Evolutionary conservation across 30 jellyfish, hydroid and myxozoan species (phyloP), one percentile per base, ranked within the genome.

Genomic region (Phacellophora camtschatica): DNA sequence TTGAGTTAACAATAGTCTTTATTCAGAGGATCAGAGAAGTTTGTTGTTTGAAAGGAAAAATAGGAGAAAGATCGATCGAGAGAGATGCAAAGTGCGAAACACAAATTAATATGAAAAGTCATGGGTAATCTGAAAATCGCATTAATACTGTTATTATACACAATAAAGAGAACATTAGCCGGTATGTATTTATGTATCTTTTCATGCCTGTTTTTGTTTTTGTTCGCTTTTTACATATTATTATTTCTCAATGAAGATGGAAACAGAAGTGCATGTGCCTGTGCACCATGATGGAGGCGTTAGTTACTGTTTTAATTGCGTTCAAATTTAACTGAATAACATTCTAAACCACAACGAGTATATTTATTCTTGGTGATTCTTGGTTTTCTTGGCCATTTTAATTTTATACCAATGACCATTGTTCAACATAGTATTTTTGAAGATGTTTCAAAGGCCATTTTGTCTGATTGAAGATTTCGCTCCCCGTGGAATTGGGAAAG

Each of bases 1-100:
- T 80, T 80, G 91, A 80, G 84, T 80, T 80, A 80, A 80, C 91
- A 80, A 80, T 65, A 64, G 84, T 36, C 77, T 50, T 64, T 66
- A 65, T 63, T 76, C 53, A 61, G 31, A 42, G 35, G 85, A 32
- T 48, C 33, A 65, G 71, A 80, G 57, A 18, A 27, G 24, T 37
- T 62, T 34, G 31, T 32, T n/a, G 71, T 35, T 63, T 68, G 91
- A 84, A 80, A 59, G 66, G 51, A 64, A 32, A 10, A 66, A 80
- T 59, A 80, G 66, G 71, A 43, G 90, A 5, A 3, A 33, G 46
- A 35, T 80, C 74, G 23, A 57, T 76, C 88, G 56, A 22, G 81
- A 54, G 58, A 77, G 63, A 76, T 61, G n/a, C 43, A 62, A 61
- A 61, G 63, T 23, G 45, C 64, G 28, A 16, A 53, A 56, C 28